Base-by-base conservation (phyloP, 2,888 invertebrate species). In the Acheta domesticus region DNA sequence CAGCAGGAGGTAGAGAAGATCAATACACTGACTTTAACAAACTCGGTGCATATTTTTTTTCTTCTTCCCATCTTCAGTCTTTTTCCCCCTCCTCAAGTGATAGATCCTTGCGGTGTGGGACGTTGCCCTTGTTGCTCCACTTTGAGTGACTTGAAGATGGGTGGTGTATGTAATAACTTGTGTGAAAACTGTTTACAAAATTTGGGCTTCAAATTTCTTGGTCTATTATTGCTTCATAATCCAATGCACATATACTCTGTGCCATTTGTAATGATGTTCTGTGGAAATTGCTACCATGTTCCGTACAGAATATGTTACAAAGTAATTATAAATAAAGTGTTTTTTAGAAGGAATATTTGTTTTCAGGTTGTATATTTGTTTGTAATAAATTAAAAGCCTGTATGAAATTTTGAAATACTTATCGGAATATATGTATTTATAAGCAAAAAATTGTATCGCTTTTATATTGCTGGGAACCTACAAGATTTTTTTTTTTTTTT, bases 271-370 rank as follows among this genome's bases (percentile, higher is more conserved):
- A 80, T 79, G 78, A 74, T 82, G 75, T 81, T 78, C 50, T 81
- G 19, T 78, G 82, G 82, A 48, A 82, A 86, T 84, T 87, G 86
- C 82, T 87, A 87, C 81, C 87, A 87, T 83, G 84, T 87, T 82
- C 87, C 86, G 76, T 87, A 87, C 83, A 87, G 87, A 84, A 86
- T 87, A 87, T 80, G 36, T 79, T 73, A 74, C 21, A 16, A 74
- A 73, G 36, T 74, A 16, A 76, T 48, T 50, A 79, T 62, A 76
- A 23, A 48, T 76, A 62, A 62, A 62, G 8, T 19, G 36, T 36
- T 36, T 62, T 62, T 62, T 62, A 62, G 62, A 62, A 62, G 11
- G 62, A 62, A n/a, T 62, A 19, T 12, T 62, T 62, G 62, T 62
- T 62, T 62, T 14, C 16, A 62, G n/a, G 14, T 62, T 62, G n/a